These are phyloP conservation scores for Tigriopus japonicus DNA, from an alignment of 1,140 invertebrate genomes.

Conservation along the genomic window DNA sequence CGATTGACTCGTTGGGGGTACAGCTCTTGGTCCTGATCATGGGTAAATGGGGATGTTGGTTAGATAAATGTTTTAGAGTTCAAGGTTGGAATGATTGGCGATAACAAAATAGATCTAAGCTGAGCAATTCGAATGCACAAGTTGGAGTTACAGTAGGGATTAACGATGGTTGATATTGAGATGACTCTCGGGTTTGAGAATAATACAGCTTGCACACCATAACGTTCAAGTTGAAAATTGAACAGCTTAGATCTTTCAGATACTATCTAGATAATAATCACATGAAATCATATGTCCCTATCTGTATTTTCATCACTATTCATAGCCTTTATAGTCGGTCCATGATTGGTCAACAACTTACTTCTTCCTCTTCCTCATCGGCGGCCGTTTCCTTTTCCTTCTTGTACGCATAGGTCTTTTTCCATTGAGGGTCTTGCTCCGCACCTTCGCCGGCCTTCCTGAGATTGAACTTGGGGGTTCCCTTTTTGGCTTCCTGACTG, in stretches of 20 bases:
- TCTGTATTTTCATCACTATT: neutral
- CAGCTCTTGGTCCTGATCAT: conserved; percentile 30
- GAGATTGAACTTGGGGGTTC: conserved; percentile 65
- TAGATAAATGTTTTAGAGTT: neutral
- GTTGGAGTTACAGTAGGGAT: too few relatives aligned
- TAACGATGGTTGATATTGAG: too few relatives aligned
- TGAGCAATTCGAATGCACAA: too few relatives aligned
- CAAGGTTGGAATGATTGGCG: neutral
- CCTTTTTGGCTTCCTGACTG: conserved; percentile 39
- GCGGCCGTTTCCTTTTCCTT: conserved; percentile 50
- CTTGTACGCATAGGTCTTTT: conserved; percentile 66
- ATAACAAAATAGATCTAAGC: neutral
- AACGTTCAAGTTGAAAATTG: neutral
- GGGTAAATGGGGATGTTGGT: conserved; percentile 2
- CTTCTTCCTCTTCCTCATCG: conserved; percentile 38
- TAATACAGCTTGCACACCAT: neutral
- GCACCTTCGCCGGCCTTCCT: conserved; percentile 70
- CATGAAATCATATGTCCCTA: neutral
- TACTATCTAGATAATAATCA: neutral
- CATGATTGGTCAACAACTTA: conserved; percentile 16
- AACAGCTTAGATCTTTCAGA: neutral
- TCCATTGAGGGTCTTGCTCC: conserved; percentile 72
- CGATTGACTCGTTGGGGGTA: conserved; percentile 68
- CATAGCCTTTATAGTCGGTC: conserved; percentile 13
- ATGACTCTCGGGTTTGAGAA: too few relatives aligned